Conservation (phyloP, 2,797 vertebrate species). For the Pitangus sulphuratus region DNA sequence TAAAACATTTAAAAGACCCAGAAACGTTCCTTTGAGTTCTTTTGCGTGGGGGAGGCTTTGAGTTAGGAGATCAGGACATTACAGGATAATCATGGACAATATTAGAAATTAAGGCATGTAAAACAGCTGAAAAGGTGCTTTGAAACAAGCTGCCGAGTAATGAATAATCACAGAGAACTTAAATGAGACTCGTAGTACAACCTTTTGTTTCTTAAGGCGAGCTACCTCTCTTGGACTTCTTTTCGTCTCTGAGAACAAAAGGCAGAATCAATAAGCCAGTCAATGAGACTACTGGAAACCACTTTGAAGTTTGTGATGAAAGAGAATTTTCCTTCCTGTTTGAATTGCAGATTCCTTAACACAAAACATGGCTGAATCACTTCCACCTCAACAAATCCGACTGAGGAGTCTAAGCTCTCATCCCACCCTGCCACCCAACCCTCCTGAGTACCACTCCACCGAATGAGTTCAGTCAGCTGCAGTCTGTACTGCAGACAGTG, state of each 20-base stretch:
- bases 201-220: slow-evolving; percentile 2
- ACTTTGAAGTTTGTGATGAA: slow-evolving; percentile 49
- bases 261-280: slow-evolving; percentile 33
- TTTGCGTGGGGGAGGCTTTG: background rate
- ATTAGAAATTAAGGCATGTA: background rate
- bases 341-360: slow-evolving; percentile 42
- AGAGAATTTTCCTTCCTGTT: slow-evolving; percentile 43
- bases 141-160: background rate
- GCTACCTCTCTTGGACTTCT: background rate
- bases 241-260: slow-evolving; percentile 25
- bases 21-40: background rate
- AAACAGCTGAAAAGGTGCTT: background rate
- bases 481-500: background rate
- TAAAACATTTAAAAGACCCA: background rate
- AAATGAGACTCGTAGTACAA: background rate
- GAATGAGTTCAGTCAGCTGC: background rate
- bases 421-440: background rate
- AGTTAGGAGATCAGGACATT: background rate
- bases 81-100: background rate
- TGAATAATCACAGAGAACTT: background rate
- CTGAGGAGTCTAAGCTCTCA: background rate
- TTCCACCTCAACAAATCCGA: background rate
- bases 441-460: background rate
- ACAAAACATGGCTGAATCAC: background rate
- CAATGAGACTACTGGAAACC: slow-evolving; percentile 2